These are phyloP conservation scores for Tympanoctomys barrerae DNA, from an alignment of 2,797 vertebrate genomes.

Conservation along the genomic window DNA sequence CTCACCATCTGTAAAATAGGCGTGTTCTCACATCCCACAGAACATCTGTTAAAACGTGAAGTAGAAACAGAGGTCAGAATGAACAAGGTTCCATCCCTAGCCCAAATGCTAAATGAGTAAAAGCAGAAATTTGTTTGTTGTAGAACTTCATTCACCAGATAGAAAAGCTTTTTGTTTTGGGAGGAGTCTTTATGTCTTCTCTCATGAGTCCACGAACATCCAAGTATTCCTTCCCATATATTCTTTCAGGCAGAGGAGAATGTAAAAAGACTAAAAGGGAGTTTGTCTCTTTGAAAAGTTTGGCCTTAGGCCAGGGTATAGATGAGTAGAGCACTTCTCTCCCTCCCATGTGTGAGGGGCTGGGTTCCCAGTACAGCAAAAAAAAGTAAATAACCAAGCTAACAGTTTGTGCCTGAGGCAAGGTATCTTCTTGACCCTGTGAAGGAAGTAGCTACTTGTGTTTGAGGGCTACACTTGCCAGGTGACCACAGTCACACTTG, in stretches of 20 bases:
- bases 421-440: background rate
- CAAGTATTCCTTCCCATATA: background rate
- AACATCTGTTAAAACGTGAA: constrained; percentile 47
- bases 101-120: background rate
- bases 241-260: background rate
- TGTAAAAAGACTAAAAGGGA: background rate
- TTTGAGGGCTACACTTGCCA: constrained; percentile 8
- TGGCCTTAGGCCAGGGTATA: background rate
- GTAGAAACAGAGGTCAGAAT: constrained; percentile 31
- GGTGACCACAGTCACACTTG: background rate
- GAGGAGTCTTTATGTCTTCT: background rate
- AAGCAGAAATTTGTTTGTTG: background rate
- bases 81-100: background rate
- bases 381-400: background rate
- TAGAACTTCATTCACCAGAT: background rate
- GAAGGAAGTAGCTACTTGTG: background rate
- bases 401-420: background rate
- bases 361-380: background rate
- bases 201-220: background rate
- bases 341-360: background rate
- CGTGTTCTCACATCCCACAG: background rate
- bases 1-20: constrained; percentile 38
- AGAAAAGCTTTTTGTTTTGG: constrained; percentile 16
- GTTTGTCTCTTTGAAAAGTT: background rate
- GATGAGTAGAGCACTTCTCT: background rate